phyloP scores from a whole-genome alignment of 2,888 invertebrate species.

The Chrysodeixis includens region DNA sequence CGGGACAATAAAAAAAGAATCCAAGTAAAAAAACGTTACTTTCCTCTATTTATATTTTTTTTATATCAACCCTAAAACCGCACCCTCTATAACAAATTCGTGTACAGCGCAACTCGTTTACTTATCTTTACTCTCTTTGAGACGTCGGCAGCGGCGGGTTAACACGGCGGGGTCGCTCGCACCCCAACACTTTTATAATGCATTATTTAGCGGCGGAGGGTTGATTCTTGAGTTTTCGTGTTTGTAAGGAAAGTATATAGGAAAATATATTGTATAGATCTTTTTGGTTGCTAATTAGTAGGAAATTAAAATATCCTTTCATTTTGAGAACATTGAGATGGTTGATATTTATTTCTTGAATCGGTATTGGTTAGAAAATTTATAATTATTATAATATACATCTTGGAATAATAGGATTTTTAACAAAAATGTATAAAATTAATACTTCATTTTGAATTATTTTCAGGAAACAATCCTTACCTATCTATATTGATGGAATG shows the following conservation, averaged over 20 bases:
- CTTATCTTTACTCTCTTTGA: conserved; percentile 80
- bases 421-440: too few relatives aligned
- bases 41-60: not conserved
- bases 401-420: too few relatives aligned
- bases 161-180: conserved; percentile 47
- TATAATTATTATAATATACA: too few relatives aligned
- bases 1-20: too few relatives aligned
- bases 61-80: conserved; percentile 12
- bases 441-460: too few relatives aligned
- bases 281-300: not conserved
- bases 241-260: conserved; percentile 27
- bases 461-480: too few relatives aligned
- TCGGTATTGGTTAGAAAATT: not conserved
- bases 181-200: conserved; percentile 76
- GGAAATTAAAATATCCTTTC: not conserved
- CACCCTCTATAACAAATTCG: conserved; percentile 69
- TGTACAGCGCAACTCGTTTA: conserved; percentile 71
- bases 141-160: conserved; percentile 57
- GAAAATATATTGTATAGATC: conserved; percentile 11
- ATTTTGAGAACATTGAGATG: not conserved
- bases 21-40: not conserved
- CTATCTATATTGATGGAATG: too few relatives aligned
- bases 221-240: conserved; percentile 52
- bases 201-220: conserved; percentile 69
- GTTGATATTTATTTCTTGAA: not conserved